Evolutionary conservation across 2,113 vertebrate genomes (phyloP), one percentile per base, ranked within the genome.

Genomic region (Gorsachius goisagi): DNA sequence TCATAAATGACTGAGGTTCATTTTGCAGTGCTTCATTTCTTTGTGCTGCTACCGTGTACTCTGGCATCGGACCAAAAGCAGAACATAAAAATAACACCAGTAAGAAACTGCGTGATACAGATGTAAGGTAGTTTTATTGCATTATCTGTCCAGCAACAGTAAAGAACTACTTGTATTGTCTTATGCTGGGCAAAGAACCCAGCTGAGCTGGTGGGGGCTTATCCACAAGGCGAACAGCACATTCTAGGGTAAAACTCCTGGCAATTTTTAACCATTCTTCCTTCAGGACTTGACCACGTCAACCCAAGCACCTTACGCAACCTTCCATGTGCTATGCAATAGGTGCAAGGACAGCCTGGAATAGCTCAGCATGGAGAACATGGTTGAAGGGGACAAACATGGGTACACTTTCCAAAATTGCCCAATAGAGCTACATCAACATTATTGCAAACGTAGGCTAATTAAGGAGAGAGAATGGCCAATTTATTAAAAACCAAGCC

Each of bases 281-380:
- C 69, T 30, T 78, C 66, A 89, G 44, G 58, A 79, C 20, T n/a
- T 11, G 53, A 58, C 35, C 62, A 72, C 73, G 33, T 11, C 56
- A 41, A 21, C 7, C 15, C 64, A 50, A 62, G 50, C 64, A 67
- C 33, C 56, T 58, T 67, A 23, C 9, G 5, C 4, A 28, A 6
- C 30, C 44, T 56, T 55, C 60, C 0, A 6, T 2, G 15, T 2
- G 0, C 3, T 32, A 12, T 1, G 18, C 37, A 52, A 2, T 2
- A 35, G 47, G 15, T 19, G 30, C 37, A 22, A 56, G 30, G 44
- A n/a, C 30, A 81, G 60, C 68, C 24, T 37, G 55, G 76, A 41
- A 19, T 8, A 47, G 23, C 26, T 68, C 41, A n/a, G 60, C 60
- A 44, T 0, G 0, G 27, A 89, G 49, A 72, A 56, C 37, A 8